Evolutionary conservation across 2,888 invertebrate genomes (phyloP).

Genomic region (Agrenia bidenticulata): DNA sequence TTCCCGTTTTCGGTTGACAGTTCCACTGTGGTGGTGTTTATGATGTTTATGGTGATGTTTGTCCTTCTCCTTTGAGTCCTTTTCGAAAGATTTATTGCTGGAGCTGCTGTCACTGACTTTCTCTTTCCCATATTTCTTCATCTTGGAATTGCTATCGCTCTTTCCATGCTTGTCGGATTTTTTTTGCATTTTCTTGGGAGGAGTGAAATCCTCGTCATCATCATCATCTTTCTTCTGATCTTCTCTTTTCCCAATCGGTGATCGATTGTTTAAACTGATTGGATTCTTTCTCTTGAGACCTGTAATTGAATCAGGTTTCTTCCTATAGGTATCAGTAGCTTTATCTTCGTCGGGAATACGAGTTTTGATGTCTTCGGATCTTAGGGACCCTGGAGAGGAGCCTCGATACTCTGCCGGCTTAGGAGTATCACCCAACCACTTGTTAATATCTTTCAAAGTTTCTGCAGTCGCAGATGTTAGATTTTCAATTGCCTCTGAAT

Average conservation of each 20-base stretch:
- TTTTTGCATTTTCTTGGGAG: constrained; percentile 18
- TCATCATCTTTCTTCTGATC: constrained; percentile 13
- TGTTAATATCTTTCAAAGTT: constrained; percentile 74
- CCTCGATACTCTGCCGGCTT: constrained; percentile 38
- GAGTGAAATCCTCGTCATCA: constrained; percentile 15
- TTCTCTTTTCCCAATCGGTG: not conserved
- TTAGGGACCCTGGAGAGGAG: constrained; percentile 13
- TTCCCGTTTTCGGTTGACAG: constrained; percentile 10
- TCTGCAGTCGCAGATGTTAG: constrained; percentile 74
- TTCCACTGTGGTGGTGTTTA: constrained; percentile 22
- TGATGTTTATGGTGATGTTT: constrained; percentile 30
- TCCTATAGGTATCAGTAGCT: constrained; percentile 9
- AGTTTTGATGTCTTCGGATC: constrained; percentile 4
- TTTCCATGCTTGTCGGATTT: constrained; percentile 13
- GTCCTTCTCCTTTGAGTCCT: constrained; percentile 14
- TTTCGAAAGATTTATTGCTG: constrained; percentile 2
- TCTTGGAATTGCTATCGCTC: not conserved
- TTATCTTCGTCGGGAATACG: constrained; percentile 13
- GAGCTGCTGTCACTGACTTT: not conserved
- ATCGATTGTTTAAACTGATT: not conserved
- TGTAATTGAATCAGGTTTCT: not conserved
- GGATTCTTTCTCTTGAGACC: constrained; percentile 27
- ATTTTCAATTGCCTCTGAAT: constrained; percentile 68
- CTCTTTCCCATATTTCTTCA: not conserved
- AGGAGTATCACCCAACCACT: constrained; percentile 84